Evolutionary conservation across 1,140 invertebrate genomes (phyloP), one percentile per base, ranked within the genome.

Genomic region (Gyrodactylus bullatarudis): DNA sequence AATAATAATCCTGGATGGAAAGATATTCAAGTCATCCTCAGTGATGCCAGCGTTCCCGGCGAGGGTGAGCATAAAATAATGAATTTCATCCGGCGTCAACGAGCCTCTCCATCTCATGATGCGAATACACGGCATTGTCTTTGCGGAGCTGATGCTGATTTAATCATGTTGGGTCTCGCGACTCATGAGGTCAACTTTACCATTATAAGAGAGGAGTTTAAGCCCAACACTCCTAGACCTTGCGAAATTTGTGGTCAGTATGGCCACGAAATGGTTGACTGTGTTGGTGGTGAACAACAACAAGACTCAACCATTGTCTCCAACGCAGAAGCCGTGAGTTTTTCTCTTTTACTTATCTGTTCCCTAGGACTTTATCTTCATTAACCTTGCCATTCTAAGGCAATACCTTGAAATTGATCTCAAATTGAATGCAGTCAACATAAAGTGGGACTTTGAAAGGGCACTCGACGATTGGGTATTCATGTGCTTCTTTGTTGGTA

Each of bases 401-500:
- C 94, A 99, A 82, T 98, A 99, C 83, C 81, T 99, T 69, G 88
- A 89, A 78, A 85, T 85, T 80, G 93, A 95, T 76, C 82, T 98
- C 27, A 79, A 84, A 73, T 95, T 98, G 89, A 74, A 76, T 0
- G 89, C 89, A 81, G 83, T 98, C 20, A 91, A 92, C 0, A 97
- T 97, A 79, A 81, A 85, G 26, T 84, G 81, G 77, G 82, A 84
- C 76, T 79, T 85, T 76, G 84, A 83, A 78, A 76, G 81, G 73
- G 78, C 78, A 23, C 75, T 83, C 70, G 95, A 99, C 81, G 95
- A 99, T 82, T 99, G 94, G 93, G 93, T 98, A 0, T 97, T 99
- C 79, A 96, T 99, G 91, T 98, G 95, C 81, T 99, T 99, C 82
- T 99, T 99, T 83, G 95, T 99, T 74, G 95, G 95, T 68, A 99